phyloP scores from a whole-genome alignment of 2,113 vertebrate genomes.

The Halichoerus grypus region DNA sequence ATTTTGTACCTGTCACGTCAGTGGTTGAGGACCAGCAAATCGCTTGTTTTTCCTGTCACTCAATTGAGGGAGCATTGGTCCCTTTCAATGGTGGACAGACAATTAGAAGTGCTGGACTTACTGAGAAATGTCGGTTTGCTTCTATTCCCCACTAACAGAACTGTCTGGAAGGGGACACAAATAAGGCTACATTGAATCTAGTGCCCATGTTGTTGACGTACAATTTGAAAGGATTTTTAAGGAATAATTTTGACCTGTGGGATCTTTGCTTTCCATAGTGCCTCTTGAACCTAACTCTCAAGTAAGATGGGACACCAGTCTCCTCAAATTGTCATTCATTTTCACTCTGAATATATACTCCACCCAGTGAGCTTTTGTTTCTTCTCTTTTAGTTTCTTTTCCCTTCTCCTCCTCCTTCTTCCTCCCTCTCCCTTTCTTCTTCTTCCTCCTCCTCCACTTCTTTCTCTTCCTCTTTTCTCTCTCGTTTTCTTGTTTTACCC shows the following conservation, averaged over 20 bases:
- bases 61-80: background rate
- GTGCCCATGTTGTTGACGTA: background rate
- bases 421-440: too few species aligned
- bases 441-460: too few species aligned
- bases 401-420: background rate
- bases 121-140: background rate
- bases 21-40: background rate
- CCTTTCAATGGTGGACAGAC: background rate
- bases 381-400: background rate
- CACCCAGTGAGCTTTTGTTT: background rate
- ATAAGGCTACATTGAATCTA: background rate
- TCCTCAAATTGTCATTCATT: background rate
- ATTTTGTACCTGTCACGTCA: background rate
- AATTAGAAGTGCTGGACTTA: background rate
- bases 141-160: background rate
- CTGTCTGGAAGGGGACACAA: background rate
- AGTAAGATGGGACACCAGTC: background rate
- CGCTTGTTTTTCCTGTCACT: background rate
- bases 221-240: constrained; percentile 35
- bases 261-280: constrained; percentile 34
- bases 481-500: background rate
- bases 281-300: background rate
- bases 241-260: constrained; percentile 46
- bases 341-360: background rate
- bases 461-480: background rate